These are phyloP conservation scores for Nicator chloris DNA, from an alignment of 2,113 vertebrate species.

Conservation along the genomic window DNA sequence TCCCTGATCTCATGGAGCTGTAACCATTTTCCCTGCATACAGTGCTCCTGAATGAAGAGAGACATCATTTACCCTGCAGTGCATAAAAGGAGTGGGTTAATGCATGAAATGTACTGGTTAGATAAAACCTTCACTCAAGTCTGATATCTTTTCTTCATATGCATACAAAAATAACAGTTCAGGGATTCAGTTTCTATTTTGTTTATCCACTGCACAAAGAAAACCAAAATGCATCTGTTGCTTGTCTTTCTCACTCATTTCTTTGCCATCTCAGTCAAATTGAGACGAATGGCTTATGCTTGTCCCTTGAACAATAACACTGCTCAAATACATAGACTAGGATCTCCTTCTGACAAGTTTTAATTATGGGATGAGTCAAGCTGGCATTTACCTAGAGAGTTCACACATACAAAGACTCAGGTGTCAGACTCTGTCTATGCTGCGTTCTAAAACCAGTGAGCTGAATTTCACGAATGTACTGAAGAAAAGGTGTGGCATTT, in stretches of 20 bases:
- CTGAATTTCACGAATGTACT: not conserved
- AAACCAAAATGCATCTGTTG: constrained; percentile 38
- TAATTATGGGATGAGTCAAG: constrained; percentile 11
- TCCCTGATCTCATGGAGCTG: not conserved
- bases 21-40: not conserved
- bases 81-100: not conserved
- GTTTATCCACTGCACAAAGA: constrained; percentile 8
- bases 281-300: not conserved
- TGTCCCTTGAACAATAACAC: not conserved
- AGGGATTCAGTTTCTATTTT: constrained; percentile 5
- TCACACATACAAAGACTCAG: not conserved
- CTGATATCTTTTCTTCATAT: not conserved
- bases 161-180: not conserved
- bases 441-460: not conserved
- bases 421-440: not conserved
- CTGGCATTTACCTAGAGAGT: constrained; percentile 19
- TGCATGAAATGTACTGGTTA: not conserved
- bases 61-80: not conserved
- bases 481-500: not conserved
- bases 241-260: constrained; percentile 2
- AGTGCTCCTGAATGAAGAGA: not conserved
- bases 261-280: constrained; percentile 8
- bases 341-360: constrained; percentile 12
- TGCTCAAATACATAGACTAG: not conserved
- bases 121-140: not conserved